Evolutionary conservation across 2,888 invertebrate genomes (phyloP).

Genomic region (Tiliacea aurago): DNA sequence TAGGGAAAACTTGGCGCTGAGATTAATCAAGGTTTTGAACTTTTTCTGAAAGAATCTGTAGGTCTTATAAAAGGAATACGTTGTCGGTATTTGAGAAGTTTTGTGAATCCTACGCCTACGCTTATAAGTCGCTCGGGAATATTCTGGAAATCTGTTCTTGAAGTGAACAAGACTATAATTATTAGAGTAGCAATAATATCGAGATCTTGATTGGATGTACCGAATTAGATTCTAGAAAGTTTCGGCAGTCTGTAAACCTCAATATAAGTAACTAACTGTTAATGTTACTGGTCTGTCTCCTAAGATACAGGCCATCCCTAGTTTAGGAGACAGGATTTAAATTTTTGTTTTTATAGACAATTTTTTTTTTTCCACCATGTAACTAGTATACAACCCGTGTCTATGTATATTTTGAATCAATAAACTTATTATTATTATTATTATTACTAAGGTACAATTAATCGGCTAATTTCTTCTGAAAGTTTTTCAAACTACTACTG

Average conservation of each 20-base stretch:
- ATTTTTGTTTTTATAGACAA: too few species aligned
- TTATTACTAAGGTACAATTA: not conserved
- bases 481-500: not conserved
- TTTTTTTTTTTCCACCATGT: too few species aligned
- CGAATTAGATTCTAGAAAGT: not conserved
- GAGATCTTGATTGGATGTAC: not conserved
- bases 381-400: too few species aligned
- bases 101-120: not conserved
- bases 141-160: not conserved
- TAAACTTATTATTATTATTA: too few species aligned
- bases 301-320: too few species aligned
- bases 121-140: not conserved
- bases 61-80: conserved; percentile 16
- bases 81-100: conserved; percentile 23
- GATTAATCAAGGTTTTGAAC: conserved; percentile 26
- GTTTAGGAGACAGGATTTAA: too few species aligned
- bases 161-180: conserved; percentile 7
- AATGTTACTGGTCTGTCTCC: too few species aligned
- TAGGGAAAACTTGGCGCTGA: conserved; percentile 5
- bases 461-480: not conserved
- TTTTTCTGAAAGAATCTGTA: conserved; percentile 17
- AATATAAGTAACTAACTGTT: too few species aligned
- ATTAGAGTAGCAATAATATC: not conserved
- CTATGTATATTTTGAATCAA: too few species aligned
- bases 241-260: not conserved